These are phyloP conservation scores for Sebastes elongatus DNA, from an alignment of 2,797 vertebrate species.

Conservation along the genomic window DNA sequence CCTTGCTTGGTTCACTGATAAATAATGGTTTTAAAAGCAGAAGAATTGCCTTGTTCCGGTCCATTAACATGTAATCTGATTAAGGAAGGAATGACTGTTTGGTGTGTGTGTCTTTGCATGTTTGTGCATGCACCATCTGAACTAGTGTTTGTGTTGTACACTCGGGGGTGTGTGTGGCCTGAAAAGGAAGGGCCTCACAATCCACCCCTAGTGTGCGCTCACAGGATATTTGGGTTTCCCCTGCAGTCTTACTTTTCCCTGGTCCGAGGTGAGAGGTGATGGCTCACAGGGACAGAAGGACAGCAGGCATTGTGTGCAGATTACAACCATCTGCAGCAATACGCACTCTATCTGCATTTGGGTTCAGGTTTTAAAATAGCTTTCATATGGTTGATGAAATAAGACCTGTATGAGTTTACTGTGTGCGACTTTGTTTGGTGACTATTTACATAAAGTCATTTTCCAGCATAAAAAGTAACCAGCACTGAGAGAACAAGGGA, in stretches of 20 bases:
- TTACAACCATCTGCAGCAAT: slow-evolving; percentile 81
- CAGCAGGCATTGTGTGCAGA: slow-evolving; percentile 78
- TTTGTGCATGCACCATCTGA: slow-evolving; percentile 37
- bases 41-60: slow-evolving; percentile 34
- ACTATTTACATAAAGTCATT: not conserved
- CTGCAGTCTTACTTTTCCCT: slow-evolving; percentile 62
- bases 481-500: not conserved
- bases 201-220: slow-evolving; percentile 61
- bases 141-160: slow-evolving; percentile 46
- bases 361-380: slow-evolving; percentile 33
- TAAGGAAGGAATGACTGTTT: slow-evolving; percentile 12
- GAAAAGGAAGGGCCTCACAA: slow-evolving; percentile 53
- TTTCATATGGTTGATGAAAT: slow-evolving; percentile 14
- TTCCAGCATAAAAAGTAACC: not conserved
- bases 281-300: slow-evolving; percentile 73
- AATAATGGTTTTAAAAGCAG: slow-evolving; percentile 48
- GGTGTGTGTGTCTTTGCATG: slow-evolving; percentile 18
- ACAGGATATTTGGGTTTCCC: slow-evolving; percentile 82
- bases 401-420: slow-evolving; percentile 34
- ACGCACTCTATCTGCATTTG: slow-evolving; percentile 41
- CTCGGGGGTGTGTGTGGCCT: slow-evolving; percentile 58
- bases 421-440: slow-evolving; percentile 1
- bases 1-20: slow-evolving; percentile 29
- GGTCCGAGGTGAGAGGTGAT: slow-evolving; percentile 80
- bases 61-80: slow-evolving; percentile 38